phyloP scores from a whole-genome alignment of 2,797 vertebrate genomes.

The Setipinna tenuifilis region DNA sequence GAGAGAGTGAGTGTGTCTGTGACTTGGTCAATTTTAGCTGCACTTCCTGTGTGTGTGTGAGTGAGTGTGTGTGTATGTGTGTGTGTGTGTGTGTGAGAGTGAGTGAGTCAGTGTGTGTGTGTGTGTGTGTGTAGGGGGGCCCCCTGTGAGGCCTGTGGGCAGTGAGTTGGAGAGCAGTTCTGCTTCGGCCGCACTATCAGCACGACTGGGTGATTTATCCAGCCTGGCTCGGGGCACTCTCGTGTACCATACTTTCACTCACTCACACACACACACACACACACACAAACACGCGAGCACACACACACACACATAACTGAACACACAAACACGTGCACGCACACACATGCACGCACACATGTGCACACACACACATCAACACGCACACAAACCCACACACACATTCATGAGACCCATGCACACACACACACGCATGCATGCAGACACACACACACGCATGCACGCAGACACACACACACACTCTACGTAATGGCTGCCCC shows the following conservation, averaged over 20 bases:
- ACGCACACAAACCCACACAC: neutral
- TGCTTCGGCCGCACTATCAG: neutral
- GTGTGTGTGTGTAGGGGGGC: no score
- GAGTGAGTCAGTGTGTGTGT: no score
- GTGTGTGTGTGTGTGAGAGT: no score
- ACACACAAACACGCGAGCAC: neutral
- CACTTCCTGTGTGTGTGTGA: no score
- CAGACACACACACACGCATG: neutral
- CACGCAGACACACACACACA: neutral
- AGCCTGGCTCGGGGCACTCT: neutral
- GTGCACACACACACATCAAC: neutral
- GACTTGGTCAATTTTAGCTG: no score
- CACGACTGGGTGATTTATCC: neutral
- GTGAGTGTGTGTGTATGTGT: no score
- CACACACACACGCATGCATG: neutral
- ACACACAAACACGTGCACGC: neutral
- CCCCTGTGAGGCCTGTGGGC: neutral
- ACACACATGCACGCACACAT: neutral
- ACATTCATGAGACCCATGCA: neutral
- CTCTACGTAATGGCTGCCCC: no score
- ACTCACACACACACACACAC: slow-evolving; percentile 8
- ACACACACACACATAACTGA: neutral
- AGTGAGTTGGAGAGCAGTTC: neutral
- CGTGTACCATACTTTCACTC: neutral
- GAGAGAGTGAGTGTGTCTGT: no score